Conservation (phyloP, 2,113 vertebrate species). For the Rissa tridactyla region DNA sequence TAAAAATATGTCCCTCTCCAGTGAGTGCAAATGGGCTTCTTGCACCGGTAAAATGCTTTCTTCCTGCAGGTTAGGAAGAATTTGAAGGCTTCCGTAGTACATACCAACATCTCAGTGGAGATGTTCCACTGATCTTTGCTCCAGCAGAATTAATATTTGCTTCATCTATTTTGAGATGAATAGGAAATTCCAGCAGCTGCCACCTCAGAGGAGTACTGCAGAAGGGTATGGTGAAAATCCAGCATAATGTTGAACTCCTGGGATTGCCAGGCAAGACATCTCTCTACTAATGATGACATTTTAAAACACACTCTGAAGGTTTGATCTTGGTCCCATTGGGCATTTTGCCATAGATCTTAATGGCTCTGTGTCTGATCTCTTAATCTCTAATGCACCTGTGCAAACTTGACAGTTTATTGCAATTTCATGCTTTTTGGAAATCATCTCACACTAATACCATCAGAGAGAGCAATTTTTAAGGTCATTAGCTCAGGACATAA, state of each 20-base stretch:
- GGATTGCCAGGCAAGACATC: background rate
- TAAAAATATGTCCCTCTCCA: background rate
- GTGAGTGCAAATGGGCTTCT: background rate
- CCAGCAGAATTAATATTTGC: constrained; percentile 34
- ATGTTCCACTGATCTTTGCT: background rate
- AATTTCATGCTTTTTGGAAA: constrained; percentile 53
- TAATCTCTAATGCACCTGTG: constrained; percentile 66
- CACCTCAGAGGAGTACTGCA: constrained; percentile 11
- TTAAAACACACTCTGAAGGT: constrained; percentile 24
- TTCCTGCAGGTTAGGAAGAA: background rate
- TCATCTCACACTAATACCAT: background rate
- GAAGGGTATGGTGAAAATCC: constrained; percentile 28
- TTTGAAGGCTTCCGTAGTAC: background rate
- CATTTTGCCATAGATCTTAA: constrained; percentile 48
- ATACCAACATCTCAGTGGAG: background rate
- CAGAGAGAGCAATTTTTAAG: constrained; percentile 50
- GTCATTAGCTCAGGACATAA: constrained; percentile 49
- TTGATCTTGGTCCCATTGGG: constrained; percentile 40
- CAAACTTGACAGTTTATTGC: constrained; percentile 60
- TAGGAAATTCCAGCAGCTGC: constrained; percentile 39
- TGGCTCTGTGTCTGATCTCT: constrained; percentile 48
- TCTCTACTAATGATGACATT: constrained; percentile 48
- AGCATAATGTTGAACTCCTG: background rate
- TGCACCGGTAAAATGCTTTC: background rate
- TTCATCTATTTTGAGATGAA: background rate